These are phyloP conservation scores for Aphodius sticticus DNA, from an alignment of 2,888 invertebrate species.

Conservation along the genomic window DNA sequence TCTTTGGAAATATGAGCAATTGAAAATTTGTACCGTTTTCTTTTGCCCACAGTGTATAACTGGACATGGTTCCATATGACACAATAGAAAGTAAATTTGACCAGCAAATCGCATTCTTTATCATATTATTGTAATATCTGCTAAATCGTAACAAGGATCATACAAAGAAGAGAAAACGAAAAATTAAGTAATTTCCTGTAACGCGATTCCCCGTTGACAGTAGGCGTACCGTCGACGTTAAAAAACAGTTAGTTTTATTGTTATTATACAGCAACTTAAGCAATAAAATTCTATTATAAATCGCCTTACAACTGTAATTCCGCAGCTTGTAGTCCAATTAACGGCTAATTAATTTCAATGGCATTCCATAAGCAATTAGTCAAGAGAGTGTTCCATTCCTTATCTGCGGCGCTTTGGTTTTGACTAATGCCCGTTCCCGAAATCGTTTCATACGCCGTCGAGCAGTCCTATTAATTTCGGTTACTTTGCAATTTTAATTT, in stretches of 20 bases:
- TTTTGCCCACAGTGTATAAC: no score
- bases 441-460: background rate
- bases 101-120: no score
- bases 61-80: no score
- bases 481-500: constrained; percentile 4
- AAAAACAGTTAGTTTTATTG: constrained; percentile 4
- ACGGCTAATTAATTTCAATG: background rate
- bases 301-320: background rate
- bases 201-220: background rate
- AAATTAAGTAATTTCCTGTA: no score
- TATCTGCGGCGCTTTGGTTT: background rate
- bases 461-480: background rate
- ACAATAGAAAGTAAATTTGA: no score
- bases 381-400: constrained; percentile 4
- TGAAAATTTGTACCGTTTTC: no score
- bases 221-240: background rate
- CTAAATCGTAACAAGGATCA: no score
- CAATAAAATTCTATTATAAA: background rate
- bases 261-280: background rate
- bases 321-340: background rate
- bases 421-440: background rate
- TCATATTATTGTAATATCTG: no score
- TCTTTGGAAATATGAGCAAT: no score
- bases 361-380: constrained; percentile 4
- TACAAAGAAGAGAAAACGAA: no score